Conservation (phyloP, 2,797 vertebrate genomes). For the Notolabrus celidotus region DNA sequence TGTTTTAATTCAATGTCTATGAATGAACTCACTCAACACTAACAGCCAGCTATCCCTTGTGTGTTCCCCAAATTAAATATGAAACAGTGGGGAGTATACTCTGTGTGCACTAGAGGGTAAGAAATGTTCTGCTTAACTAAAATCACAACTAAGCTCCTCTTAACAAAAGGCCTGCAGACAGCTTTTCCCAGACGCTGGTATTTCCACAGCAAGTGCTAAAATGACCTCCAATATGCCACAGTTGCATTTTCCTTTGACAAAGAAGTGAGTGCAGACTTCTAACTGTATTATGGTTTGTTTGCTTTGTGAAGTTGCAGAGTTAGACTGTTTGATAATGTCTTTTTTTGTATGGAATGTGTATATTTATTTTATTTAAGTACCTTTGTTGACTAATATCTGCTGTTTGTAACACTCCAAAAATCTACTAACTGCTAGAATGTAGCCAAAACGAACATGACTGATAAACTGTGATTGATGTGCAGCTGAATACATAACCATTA, state of each 20-base stretch:
- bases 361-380: slow-evolving; percentile 76
- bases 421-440: slow-evolving; percentile 77
- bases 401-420: slow-evolving; percentile 63
- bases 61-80: slow-evolving; percentile 34
- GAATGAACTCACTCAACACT: slow-evolving; percentile 59
- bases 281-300: slow-evolving; percentile 25
- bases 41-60: slow-evolving; percentile 61
- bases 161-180: slow-evolving; percentile 56
- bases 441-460: slow-evolving; percentile 73
- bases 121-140: slow-evolving; percentile 41
- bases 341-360: slow-evolving; percentile 50
- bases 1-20: neutral
- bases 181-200: slow-evolving; percentile 69
- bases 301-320: slow-evolving; percentile 38
- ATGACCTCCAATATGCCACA: slow-evolving; percentile 62
- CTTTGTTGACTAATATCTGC: slow-evolving; percentile 46
- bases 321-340: slow-evolving; percentile 22
- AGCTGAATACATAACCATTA: slow-evolving; percentile 53
- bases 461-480: slow-evolving; percentile 79
- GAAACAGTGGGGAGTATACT: slow-evolving; percentile 26
- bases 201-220: slow-evolving; percentile 71
- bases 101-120: slow-evolving; percentile 49
- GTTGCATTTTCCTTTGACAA: slow-evolving; percentile 55
- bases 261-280: slow-evolving; percentile 31
- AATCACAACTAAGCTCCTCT: slow-evolving; percentile 63